Evolutionary conservation across 2,113 vertebrate genomes (phyloP), one percentile per base, ranked within the genome.

Genomic region (Empidonax traillii): DNA sequence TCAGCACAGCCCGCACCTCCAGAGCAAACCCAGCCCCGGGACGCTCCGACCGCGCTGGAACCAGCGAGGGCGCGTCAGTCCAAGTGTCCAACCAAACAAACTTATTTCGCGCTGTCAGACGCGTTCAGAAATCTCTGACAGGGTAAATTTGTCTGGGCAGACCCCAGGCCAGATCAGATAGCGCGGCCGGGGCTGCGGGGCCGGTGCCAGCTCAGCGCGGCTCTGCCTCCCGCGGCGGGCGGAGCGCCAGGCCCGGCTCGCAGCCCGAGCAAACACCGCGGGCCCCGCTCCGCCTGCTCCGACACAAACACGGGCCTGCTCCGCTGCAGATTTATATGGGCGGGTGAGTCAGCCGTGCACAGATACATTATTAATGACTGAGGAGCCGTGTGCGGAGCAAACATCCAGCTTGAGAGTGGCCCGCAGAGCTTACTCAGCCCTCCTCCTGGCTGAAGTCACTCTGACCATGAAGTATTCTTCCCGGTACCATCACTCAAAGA

Each of bases 401-500:
- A 4, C 43, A 10, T 10, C 46, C 87, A 37, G 76, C 62, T 7
- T 41, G 66, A 2, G 0, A 93, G 63, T 1, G 37, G 88, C 82
- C 72, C 92, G 0, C 71, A 28, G 72, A 53, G 46, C 20, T 66
- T 44, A 27, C 46, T 91, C 74, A 73, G 77, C 80, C 37, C 35
- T 90, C 28, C 71, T 85, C 49, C 93, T 90, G 94, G 93, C 91
- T 85, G 63, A 28, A 94, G 56, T 14, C 80, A 27, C 58, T 52
- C 46, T 46, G 1, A 53, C 84, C 89, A 22, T 76, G 89, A 82
- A 66, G 69, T 49, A 20, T 76, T 91, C 89, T 91, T 96, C 89
- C 81, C 58, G 43, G 62, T 87, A 94, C 81, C 91, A 91, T 93
- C 69, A 62, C 63, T 96, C 89, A 85, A 62, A 69, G 41, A 55